Conservation (phyloP, 1,140 invertebrate species). For the Trissolcus basalis region DNA sequence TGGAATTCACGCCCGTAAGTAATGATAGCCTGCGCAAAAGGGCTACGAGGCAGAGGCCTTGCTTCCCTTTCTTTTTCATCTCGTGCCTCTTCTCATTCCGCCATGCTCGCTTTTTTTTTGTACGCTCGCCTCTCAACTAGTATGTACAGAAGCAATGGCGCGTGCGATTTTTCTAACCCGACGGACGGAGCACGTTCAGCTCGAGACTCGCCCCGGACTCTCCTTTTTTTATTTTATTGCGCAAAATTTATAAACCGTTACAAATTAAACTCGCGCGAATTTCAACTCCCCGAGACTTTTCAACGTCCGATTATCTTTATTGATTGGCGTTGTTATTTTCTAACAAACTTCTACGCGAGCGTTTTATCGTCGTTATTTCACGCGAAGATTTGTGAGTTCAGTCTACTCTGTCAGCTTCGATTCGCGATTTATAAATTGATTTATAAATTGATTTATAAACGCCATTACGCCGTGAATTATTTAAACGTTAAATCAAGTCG, state of each 20-base stretch:
- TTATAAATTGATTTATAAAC: too few species aligned
- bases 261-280: constrained; percentile 27
- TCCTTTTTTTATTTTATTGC: constrained; percentile 33
- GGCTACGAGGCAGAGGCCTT: constrained; percentile 45
- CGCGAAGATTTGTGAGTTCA: too few species aligned
- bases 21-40: constrained; percentile 55
- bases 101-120: constrained; percentile 22
- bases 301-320: constrained; percentile 16
- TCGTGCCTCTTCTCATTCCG: constrained; percentile 30
- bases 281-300: background rate
- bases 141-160: constrained; percentile 31
- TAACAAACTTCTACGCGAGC: background rate
- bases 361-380: too few species aligned
- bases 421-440: too few species aligned
- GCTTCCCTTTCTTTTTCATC: constrained; percentile 50
- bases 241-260: constrained; percentile 27
- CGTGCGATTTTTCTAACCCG: constrained; percentile 31
- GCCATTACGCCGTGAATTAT: too few species aligned
- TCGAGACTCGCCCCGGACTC: constrained; percentile 15
- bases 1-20: constrained; percentile 59
- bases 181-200: constrained; percentile 38
- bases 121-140: constrained; percentile 20
- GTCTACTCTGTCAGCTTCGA: too few species aligned
- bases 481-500: too few species aligned
- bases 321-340: constrained; percentile 3